Evolutionary conservation across 2,113 vertebrate species (phyloP).

Genomic region (Tympanuchus pallidicinctus): DNA sequence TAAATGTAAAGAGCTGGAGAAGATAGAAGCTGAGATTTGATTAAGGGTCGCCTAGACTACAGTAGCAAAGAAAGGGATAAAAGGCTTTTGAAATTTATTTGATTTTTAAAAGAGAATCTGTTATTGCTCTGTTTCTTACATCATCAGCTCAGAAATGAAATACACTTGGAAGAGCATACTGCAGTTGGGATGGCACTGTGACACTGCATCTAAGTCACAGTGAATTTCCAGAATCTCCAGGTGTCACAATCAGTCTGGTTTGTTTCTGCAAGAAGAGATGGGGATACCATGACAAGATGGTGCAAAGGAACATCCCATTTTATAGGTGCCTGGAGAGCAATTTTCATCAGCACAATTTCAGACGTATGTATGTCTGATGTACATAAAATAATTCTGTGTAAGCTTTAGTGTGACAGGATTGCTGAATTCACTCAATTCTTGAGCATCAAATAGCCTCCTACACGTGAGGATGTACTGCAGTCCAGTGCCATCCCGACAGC

Average conservation of each 20-base stretch:
- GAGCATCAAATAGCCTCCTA: too few species aligned
- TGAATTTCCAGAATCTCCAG: background rate
- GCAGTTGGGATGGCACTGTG: background rate
- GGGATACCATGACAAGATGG: background rate
- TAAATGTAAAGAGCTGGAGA: background rate
- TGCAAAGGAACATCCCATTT: accelerated
- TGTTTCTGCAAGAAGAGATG: background rate
- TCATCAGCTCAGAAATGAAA: background rate
- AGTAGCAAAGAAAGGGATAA: background rate
- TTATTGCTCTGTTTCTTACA: background rate
- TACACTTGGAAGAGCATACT: conserved; percentile 11
- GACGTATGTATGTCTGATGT: background rate
- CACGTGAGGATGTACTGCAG: background rate
- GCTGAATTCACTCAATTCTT: background rate
- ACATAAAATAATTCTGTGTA: background rate
- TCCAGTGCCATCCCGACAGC: background rate
- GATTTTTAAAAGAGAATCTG: background rate
- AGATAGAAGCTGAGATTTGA: conserved; percentile 15
- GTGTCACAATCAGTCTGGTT: background rate
- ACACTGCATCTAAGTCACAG: background rate
- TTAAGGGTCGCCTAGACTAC: conserved; percentile 6
- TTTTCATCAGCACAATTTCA: background rate
- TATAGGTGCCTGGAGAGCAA: background rate
- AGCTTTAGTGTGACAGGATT: background rate
- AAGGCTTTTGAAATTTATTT: conserved; percentile 29